phyloP scores from a whole-genome alignment of 2,888 invertebrate genomes.

The Clistopyga incitator region DNA sequence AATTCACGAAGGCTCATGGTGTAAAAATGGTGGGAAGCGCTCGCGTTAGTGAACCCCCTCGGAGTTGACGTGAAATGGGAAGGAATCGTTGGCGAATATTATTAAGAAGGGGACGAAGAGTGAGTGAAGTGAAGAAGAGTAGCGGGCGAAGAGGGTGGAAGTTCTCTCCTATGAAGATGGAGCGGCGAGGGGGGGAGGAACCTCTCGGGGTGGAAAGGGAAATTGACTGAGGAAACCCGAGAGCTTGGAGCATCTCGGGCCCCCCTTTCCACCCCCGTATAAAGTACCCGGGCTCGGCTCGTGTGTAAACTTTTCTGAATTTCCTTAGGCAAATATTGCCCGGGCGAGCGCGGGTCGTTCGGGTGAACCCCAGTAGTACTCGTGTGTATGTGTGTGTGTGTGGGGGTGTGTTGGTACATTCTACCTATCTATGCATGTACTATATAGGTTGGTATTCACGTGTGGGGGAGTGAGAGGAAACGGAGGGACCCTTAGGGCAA shows the following conservation, averaged over 20 bases:
- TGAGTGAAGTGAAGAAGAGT: constrained; percentile 35
- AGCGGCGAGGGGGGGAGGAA: constrained; percentile 39
- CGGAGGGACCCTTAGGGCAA: constrained; percentile 80
- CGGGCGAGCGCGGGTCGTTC: constrained; percentile 72
- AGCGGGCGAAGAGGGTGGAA: constrained; percentile 25
- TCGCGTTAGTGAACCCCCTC: constrained; percentile 19
- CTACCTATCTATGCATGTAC: constrained; percentile 10
- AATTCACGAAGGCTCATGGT: neutral
- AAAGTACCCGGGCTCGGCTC: constrained; percentile 76
- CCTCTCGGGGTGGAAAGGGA: constrained; percentile 68
- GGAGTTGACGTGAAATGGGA: neutral
- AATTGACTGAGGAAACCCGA: constrained; percentile 73
- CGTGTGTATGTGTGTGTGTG: constrained; percentile 29
- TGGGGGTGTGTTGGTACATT: constrained; percentile 3
- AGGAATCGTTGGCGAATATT: constrained; percentile 70
- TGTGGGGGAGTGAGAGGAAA: constrained; percentile 63
- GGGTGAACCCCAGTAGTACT: constrained; percentile 54
- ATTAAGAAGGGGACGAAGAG: constrained; percentile 69
- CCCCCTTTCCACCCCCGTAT: constrained; percentile 57
- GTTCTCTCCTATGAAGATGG: constrained; percentile 43
- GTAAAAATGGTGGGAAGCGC: constrained; percentile 1
- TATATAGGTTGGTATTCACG: constrained; percentile 5
- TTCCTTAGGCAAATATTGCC: constrained; percentile 83
- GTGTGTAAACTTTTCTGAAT: constrained; percentile 83
- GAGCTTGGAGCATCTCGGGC: constrained; percentile 46